Evolutionary conservation across 2,888 invertebrate species (phyloP).

Genomic region (Conomelus anceps): DNA sequence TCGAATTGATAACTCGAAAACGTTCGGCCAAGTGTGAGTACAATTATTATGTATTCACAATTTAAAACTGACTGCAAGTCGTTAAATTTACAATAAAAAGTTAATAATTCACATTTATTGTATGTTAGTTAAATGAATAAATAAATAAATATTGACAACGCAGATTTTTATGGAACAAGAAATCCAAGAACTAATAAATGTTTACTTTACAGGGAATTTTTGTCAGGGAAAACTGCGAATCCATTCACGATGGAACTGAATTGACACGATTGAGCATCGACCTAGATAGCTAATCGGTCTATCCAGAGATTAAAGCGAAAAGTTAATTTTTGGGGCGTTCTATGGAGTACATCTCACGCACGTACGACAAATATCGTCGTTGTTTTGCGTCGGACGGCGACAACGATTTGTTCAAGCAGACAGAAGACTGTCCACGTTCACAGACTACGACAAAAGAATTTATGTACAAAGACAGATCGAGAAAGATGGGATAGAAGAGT

Average conservation of each 20-base stretch:
- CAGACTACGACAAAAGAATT: neutral
- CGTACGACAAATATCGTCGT: neutral
- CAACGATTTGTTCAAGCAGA: neutral
- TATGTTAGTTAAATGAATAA: no score
- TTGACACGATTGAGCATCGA: neutral
- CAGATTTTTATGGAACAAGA: no score
- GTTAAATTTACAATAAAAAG: no score
- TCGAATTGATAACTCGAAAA: no score
- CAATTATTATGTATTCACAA: no score
- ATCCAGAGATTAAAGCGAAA: neutral
- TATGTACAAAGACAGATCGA: neutral
- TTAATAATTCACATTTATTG: no score
- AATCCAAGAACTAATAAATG: no score
- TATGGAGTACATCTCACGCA: neutral
- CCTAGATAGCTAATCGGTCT: neutral
- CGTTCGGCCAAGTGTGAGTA: no score
- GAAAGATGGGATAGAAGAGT: neutral
- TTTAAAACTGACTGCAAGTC: no score
- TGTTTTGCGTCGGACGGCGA: neutral
- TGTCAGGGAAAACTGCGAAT: neutral
- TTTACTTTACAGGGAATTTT: neutral
- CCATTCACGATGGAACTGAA: neutral
- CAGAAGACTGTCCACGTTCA: neutral
- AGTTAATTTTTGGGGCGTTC: neutral
- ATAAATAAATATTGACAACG: no score